Conservation (phyloP, 1,140 invertebrate genomes). For the Eriocheir sinensis region DNA sequence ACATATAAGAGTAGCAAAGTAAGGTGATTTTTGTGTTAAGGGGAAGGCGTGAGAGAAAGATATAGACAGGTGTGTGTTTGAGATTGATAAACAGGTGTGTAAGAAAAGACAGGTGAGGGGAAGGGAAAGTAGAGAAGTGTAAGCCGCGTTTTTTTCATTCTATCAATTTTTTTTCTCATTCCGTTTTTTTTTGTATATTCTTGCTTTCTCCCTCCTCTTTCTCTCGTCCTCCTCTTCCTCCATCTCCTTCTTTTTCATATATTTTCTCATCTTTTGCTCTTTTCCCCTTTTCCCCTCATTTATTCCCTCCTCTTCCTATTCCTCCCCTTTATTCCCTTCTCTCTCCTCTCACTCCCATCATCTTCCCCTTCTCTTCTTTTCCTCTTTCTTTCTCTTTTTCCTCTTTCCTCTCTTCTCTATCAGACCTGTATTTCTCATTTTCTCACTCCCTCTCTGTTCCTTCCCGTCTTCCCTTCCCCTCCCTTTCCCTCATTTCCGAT, state of each 20-base stretch:
- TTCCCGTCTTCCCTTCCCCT: too few species aligned
- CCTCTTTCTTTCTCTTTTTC: neutral
- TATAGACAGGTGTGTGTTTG: too few species aligned
- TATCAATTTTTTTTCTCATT: neutral
- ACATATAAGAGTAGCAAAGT: too few species aligned
- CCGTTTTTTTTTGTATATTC: neutral
- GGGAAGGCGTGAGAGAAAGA: too few species aligned
- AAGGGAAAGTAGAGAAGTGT: too few species aligned
- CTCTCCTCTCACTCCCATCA: neutral
- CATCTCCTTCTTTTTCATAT: neutral
- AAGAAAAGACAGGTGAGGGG: too few species aligned
- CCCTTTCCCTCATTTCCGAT: neutral
- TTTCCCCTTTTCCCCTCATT: neutral
- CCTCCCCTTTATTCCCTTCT: neutral
- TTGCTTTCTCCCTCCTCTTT: neutral
- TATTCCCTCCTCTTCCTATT: neutral
- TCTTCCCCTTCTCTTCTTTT: neutral
- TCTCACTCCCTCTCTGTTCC: neutral
- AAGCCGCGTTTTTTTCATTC: too few species aligned
- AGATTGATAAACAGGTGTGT: too few species aligned
- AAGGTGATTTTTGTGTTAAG: too few species aligned
- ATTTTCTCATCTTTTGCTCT: neutral
- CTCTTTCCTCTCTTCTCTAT: neutral
- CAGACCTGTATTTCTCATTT: neutral
- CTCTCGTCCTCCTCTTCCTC: neutral